Base-by-base conservation (phyloP, 2,113 vertebrate genomes). In the Syngnathus typhle region DNA sequence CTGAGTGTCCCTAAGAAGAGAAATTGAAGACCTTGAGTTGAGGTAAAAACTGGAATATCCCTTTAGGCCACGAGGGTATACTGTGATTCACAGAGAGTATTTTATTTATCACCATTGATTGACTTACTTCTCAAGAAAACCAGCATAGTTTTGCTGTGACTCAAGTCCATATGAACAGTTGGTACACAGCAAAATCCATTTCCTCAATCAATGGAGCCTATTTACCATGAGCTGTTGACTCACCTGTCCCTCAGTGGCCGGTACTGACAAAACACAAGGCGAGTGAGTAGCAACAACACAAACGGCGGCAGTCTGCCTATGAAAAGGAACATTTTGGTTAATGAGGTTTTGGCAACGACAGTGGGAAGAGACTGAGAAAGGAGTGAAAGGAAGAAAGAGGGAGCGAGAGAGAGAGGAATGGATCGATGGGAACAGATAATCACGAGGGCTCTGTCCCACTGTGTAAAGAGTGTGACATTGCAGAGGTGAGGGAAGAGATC, bases 381-480 rank as follows among this genome's bases (percentile, higher is more conserved):
- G 65, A 71, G 56, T 60, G 44, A 19, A 73, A 65, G 70, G 69
- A 68, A 55, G 69, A 36, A 5, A 54, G 41, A 43, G 41, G 41
- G 12, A 43, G 9, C 12, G 12, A 43, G 41, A 43, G 9, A 43
- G 12, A 43, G 41, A 43, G 77, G 66, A 80, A 85, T 88, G 54
- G 79, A 90, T 92, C 85, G 58, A 87, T 83, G 76, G 15, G 63
- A 76, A 78, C 83, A 87, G 88, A 87, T 91, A 90, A 91, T 91
- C 87, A 85, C 82, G 84, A 74, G 71, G 76, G 80, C 78, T 80
- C 70, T 76, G 85, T 88, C 83, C 84, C 73, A 52, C 39, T 76
- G 87, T 85, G 81, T 87, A 85, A 78, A 80, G 83, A 84, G 69
- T 87, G 88, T 91, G 89, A 90, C 91, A 90, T 90, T 91, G 89